Conservation (phyloP, 2,797 vertebrate species). For the Sebastes vulpes region DNA sequence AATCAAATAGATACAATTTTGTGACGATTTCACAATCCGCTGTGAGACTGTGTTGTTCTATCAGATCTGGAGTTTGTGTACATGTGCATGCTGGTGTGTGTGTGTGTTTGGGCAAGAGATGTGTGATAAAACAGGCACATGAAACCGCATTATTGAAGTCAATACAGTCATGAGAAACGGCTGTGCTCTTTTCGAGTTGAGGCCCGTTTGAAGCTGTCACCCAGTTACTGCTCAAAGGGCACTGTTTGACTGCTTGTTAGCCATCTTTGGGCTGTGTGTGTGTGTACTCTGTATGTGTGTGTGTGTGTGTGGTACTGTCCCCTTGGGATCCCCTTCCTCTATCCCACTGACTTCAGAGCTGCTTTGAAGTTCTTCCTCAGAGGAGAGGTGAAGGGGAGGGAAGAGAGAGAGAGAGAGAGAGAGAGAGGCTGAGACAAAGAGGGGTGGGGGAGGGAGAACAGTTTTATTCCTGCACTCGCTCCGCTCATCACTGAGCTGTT, state of each 20-base stretch:
- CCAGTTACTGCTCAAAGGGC: constrained; percentile 69
- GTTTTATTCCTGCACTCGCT: constrained; percentile 23
- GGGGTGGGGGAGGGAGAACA: neutral
- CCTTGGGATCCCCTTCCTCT: constrained; percentile 63
- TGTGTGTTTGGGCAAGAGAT: neutral
- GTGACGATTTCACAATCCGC: too few relatives aligned
- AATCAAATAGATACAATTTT: too few relatives aligned
- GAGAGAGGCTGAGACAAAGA: constrained; percentile 30
- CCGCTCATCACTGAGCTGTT: neutral
- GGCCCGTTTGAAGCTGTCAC: constrained; percentile 73
- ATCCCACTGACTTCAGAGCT: constrained; percentile 77
- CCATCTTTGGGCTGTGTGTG: constrained; percentile 36
- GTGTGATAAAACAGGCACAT: constrained; percentile 35
- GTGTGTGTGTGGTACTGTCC: constrained; percentile 34
- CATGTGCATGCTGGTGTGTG: neutral
- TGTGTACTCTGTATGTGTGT: constrained; percentile 16
- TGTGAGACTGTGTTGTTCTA: neutral
- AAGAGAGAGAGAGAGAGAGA: neutral
- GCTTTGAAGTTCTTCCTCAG: constrained; percentile 80
- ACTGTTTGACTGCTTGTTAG: constrained; percentile 71
- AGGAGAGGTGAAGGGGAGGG: constrained; percentile 55
- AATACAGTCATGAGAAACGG: constrained; percentile 52
- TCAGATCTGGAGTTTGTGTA: neutral
- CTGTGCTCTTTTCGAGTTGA: constrained; percentile 16
- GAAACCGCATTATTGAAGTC: constrained; percentile 69